phyloP scores from a whole-genome alignment of 2,888 invertebrate species.

The Platycheirus rosarum region DNA sequence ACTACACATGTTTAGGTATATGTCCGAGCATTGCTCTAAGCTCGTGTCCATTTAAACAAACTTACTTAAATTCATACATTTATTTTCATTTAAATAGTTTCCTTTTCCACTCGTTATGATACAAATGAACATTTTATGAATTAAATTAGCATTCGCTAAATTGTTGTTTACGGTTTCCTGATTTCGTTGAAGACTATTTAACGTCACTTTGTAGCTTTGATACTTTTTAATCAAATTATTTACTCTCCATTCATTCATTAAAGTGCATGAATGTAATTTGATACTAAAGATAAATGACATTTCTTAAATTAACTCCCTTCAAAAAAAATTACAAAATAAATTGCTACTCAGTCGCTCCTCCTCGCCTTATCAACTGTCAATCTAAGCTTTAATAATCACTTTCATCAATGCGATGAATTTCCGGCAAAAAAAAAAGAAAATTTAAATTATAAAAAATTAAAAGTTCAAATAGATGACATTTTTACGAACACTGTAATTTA shows the following conservation, averaged over 20 bases:
- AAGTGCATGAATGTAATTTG: background rate
- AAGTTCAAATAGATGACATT: too few relatives aligned
- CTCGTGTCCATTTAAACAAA: too few relatives aligned
- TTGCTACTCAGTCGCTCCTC: too few relatives aligned
- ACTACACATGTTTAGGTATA: too few relatives aligned
- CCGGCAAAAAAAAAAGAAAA: too few relatives aligned
- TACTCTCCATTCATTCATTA: background rate
- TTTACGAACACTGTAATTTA: too few relatives aligned
- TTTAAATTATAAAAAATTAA: too few relatives aligned
- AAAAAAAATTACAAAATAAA: too few relatives aligned
- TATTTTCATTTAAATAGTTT: slow-evolving; percentile 15
- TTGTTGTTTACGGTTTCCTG: slow-evolving; percentile 30
- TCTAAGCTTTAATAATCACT: too few relatives aligned
- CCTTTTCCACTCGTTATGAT: background rate
- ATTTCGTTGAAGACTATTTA: slow-evolving; percentile 6
- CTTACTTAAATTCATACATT: background rate
- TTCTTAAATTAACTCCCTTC: too few relatives aligned
- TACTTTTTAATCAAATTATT: slow-evolving; percentile 13
- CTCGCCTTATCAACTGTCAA: too few relatives aligned
- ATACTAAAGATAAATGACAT: background rate
- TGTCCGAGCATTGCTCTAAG: background rate
- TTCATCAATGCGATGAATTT: too few relatives aligned
- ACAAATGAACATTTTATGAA: slow-evolving; percentile 16
- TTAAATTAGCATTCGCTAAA: slow-evolving; percentile 11
- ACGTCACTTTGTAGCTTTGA: slow-evolving; percentile 3